Conservation (phyloP, 2,797 vertebrate genomes). For the Sebastes dallii region DNA sequence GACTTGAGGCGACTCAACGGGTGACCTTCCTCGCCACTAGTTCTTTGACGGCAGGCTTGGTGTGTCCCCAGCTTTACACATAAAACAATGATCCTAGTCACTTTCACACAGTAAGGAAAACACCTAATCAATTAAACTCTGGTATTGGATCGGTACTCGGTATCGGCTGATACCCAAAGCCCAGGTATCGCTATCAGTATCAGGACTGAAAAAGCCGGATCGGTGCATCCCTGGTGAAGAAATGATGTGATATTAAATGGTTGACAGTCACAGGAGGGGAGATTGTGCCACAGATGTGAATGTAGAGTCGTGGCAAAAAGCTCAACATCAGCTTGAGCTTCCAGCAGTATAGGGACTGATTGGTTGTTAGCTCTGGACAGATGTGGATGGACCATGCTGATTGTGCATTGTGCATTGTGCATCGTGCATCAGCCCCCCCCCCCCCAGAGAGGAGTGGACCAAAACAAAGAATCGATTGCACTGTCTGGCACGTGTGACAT, state of each 20-base stretch:
- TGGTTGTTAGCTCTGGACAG: background rate
- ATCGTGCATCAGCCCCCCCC: slow-evolving; percentile 6
- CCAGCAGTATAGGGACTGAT: slow-evolving; percentile 24
- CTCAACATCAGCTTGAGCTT: slow-evolving; percentile 10
- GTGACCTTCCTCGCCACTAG: no score
- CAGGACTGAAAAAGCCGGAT: no score
- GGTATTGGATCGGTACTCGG: no score
- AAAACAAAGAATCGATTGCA: slow-evolving; percentile 65
- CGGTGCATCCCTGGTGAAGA: background rate
- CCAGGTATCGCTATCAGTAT: no score
- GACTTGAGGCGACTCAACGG: no score
- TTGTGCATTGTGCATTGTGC: slow-evolving; percentile 3
- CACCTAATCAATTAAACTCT: no score
- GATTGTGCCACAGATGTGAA: background rate
- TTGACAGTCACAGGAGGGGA: background rate
- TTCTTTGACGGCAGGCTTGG: no score
- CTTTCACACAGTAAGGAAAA: no score
- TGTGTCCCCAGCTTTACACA: no score
- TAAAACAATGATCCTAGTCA: no score
- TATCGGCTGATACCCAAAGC: no score
- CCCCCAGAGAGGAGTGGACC: slow-evolving; percentile 9
- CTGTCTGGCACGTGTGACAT: slow-evolving; percentile 56
- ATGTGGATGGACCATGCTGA: slow-evolving; percentile 26
- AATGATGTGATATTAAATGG: background rate
- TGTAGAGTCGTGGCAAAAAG: slow-evolving; percentile 12